Evolutionary conservation across 2,888 invertebrate genomes (phyloP).

Genomic region (Dynastes grantii): DNA sequence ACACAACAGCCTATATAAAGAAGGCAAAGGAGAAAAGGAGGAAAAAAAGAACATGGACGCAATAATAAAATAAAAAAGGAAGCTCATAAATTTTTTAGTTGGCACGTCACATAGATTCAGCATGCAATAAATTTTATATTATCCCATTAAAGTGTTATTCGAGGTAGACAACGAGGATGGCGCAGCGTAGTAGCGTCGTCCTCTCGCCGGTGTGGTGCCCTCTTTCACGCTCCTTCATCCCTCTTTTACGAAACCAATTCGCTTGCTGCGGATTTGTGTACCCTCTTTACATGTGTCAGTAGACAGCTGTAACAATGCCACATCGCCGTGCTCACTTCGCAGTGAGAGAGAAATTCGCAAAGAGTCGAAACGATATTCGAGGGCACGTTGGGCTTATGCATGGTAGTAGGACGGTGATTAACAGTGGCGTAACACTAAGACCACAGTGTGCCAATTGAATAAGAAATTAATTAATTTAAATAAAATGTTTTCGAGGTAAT

Average conservation of each 20-base stretch:
- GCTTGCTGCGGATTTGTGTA: conserved; percentile 51
- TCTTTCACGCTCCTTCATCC: conserved; percentile 10
- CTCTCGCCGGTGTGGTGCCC: conserved; percentile 3
- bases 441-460: too few species aligned
- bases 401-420: conserved; percentile 49
- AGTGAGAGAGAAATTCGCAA: not conserved
- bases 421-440: not conserved
- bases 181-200: conserved; percentile 28
- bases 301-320: conserved; percentile 65
- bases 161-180: conserved; percentile 28
- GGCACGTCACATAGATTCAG: conserved; percentile 46
- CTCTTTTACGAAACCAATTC: conserved; percentile 44
- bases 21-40: not conserved
- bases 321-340: conserved; percentile 54
- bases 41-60: not conserved
- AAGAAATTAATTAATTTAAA: too few species aligned
- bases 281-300: conserved; percentile 58
- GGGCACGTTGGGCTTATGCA: conserved; percentile 52
- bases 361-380: not conserved
- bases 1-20: conserved; percentile 22
- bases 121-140: conserved; percentile 45
- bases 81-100: conserved; percentile 43
- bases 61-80: conserved; percentile 35
- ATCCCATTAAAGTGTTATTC: conserved; percentile 47
- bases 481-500: too few species aligned